These are phyloP conservation scores for Hemiscyllium ocellatum DNA, from an alignment of 2,113 vertebrate genomes.

Conservation along the genomic window DNA sequence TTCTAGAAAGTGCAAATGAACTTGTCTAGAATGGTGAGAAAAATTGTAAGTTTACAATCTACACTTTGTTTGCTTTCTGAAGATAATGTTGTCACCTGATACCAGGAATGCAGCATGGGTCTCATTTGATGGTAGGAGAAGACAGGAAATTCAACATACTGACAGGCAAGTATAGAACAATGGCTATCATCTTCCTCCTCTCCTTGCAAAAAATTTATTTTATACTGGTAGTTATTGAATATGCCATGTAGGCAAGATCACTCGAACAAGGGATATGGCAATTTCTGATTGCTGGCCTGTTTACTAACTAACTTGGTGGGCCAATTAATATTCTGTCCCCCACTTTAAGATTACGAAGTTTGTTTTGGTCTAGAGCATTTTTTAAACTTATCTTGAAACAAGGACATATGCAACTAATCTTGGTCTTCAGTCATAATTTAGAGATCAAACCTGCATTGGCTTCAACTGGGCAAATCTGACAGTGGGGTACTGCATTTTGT, in stretches of 20 bases:
- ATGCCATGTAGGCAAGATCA: neutral
- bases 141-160: slow-evolving; percentile 68
- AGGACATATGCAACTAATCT: neutral
- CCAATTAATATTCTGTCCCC: neutral
- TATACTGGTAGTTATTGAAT: neutral
- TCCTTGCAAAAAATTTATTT: neutral
- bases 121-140: slow-evolving; percentile 66
- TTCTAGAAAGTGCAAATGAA: neutral
- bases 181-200: neutral
- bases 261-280: neutral
- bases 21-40: neutral
- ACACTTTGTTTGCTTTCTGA: neutral
- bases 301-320: neutral
- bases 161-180: slow-evolving; percentile 54
- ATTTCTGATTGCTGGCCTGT: neutral
- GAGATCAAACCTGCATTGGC: neutral
- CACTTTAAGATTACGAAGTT: neutral
- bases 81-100: slow-evolving; percentile 69
- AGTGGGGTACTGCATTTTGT: neutral
- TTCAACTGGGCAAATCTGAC: neutral
- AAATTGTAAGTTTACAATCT: neutral
- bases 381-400: neutral
- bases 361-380: neutral
- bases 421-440: neutral
- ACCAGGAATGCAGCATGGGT: slow-evolving; percentile 70